These are phyloP conservation scores for Rhipidura dahli DNA, from an alignment of 2,113 vertebrate genomes.

Conservation along the genomic window DNA sequence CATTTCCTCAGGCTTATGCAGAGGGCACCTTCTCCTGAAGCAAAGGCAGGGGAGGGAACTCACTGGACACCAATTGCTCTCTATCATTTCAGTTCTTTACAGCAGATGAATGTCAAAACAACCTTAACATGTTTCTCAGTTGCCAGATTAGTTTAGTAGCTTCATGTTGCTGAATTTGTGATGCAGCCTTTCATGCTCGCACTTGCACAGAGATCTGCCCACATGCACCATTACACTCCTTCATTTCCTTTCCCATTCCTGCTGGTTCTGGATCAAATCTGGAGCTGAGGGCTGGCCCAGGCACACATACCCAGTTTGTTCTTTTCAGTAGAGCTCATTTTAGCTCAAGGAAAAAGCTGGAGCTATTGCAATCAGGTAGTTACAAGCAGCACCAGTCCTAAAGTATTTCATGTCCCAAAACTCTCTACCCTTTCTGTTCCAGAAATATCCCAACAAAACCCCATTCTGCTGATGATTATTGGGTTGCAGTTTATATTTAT, in stretches of 20 bases:
- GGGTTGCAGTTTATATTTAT: background rate
- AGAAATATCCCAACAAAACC: background rate
- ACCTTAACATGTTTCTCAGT: background rate
- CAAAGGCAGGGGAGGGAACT: background rate
- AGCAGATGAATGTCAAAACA: background rate
- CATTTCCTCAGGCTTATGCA: background rate
- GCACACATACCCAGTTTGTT: background rate
- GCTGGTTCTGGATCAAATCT: background rate
- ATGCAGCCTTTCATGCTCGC: background rate
- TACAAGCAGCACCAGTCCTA: background rate
- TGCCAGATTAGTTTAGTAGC: background rate
- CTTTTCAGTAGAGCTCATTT: background rate
- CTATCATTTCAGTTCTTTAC: background rate
- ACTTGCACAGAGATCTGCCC: background rate
- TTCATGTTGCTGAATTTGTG: background rate
- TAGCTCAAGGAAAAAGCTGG: background rate
- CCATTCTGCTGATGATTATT: background rate
- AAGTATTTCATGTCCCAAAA: background rate
- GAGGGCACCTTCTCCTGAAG: background rate
- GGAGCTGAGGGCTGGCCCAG: background rate
- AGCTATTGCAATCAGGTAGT: background rate
- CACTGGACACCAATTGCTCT: background rate
- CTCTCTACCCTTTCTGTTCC: background rate
- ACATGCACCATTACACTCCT: background rate
- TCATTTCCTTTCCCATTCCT: background rate